Percentiles rank a stretch among this genome's conserved stretches.
Conservation (phyloP, 1,140 invertebrate species). For the Tetragonula clypearis region DNA sequence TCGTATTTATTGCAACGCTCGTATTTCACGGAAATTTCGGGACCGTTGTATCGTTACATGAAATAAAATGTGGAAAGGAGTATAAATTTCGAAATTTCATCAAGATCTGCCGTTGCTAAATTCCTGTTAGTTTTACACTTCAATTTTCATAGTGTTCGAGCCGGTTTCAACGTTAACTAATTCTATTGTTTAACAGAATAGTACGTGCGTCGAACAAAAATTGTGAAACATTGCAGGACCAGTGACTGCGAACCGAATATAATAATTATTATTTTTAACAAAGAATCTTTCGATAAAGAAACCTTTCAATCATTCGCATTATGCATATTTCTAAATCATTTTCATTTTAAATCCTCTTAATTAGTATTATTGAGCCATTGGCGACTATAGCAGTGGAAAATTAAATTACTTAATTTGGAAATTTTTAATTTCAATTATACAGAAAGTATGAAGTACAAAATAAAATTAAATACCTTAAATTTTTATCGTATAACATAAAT, state of each 20-base stretch:
- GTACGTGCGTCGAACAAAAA: background rate
- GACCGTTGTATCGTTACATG: background rate
- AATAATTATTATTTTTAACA: too few relatives aligned
- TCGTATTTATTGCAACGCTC: slow-evolving; percentile 16
- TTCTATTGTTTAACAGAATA: too few relatives aligned
- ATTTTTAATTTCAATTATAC: too few relatives aligned
- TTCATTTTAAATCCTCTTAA: too few relatives aligned
- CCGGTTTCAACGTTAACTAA: background rate
- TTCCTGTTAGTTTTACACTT: background rate
- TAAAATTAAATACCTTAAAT: too few relatives aligned
- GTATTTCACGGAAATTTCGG: slow-evolving; percentile 17
- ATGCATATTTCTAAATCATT: background rate
- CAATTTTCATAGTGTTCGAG: background rate
- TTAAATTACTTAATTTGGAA: too few relatives aligned
- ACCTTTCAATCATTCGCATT: background rate
- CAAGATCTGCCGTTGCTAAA: background rate
- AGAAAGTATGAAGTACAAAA: too few relatives aligned
- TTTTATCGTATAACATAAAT: too few relatives aligned
- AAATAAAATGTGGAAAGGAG: background rate
- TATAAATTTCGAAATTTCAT: slow-evolving; percentile 9
- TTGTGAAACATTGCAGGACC: background rate
- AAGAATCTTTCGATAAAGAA: too few relatives aligned
- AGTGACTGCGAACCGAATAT: too few relatives aligned
- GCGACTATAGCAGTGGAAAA: too few relatives aligned
- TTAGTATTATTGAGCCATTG: too few relatives aligned